Conservation (phyloP, 1,140 invertebrate genomes). For the Solenopsis invicta region DNA sequence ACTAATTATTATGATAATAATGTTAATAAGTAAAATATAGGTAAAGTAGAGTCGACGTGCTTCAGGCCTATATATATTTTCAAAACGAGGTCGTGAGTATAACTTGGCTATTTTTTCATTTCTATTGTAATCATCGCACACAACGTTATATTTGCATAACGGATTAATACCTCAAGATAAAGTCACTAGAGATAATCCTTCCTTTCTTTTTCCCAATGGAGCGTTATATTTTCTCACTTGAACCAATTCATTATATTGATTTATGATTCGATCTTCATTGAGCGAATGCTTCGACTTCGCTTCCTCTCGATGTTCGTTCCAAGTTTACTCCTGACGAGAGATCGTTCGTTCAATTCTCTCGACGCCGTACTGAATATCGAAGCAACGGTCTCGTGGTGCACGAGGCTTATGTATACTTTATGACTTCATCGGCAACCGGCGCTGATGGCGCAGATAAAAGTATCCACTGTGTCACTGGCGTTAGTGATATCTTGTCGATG, state of each 20-base stretch:
- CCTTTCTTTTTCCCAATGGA: conserved; percentile 7
- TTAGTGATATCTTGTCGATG: conserved; percentile 8
- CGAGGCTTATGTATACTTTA: conserved; percentile 53
- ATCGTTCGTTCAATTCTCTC: conserved; percentile 67
- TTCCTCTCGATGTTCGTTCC: neutral
- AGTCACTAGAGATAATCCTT: neutral
- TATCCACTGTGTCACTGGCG: neutral
- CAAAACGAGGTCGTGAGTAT: neutral
- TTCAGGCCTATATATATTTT: neutral
- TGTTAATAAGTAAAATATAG: neutral
- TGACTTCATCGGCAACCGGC: conserved; percentile 31
- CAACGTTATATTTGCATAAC: neutral
- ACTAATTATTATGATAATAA: neutral
- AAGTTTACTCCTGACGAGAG: conserved; percentile 50
- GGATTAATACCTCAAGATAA: neutral
- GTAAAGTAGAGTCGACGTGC: neutral
- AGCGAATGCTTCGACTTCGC: conserved; percentile 1
- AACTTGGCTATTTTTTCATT: neutral
- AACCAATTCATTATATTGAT: conserved; percentile 66
- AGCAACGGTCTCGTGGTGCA: conserved; percentile 21
- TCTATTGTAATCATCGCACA: neutral
- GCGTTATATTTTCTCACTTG: conserved; percentile 17
- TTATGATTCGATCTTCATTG: conserved; percentile 47
- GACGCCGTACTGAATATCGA: conserved; percentile 65
- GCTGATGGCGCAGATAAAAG: neutral